Base-by-base conservation (phyloP, 2,888 invertebrate genomes). In the Lasioglossum calceatum region DNA sequence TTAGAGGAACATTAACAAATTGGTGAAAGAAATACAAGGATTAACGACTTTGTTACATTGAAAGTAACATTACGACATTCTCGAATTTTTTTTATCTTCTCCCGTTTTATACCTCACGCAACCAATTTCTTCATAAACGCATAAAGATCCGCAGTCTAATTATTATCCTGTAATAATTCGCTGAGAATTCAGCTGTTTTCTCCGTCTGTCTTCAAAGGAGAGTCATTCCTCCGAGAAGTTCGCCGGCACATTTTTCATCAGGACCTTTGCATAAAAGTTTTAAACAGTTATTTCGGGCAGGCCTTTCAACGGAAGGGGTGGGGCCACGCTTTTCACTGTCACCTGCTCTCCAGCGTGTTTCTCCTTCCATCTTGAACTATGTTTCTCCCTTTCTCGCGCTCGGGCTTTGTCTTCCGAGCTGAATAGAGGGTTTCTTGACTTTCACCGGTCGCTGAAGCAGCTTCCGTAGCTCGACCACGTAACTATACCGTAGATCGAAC, bases 351-450 rank as follows among this genome's bases (percentile, higher is more conserved):
- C 2, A n/a, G 36, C 7, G 19, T 67, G 36, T 19, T 23, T 67
- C 67, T 67, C 67, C 8, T 32, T 16, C 16, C 32, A 14, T 36
- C 16, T 36, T 8, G 7, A 7, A 14, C 61, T 4, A 2, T 14
- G 27, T 64, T 27, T 32, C 27, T 14, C 61, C 27, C 27, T 14
- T 27, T 16, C 61, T 64, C 61, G 67, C 36, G 2, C 67, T 36
- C 67, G 32, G 36, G 32, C 67, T 67, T 67, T 36, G 67, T 67
- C 67, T 67, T 36, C 19, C 32, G 61, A 36, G 67, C 19, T 67
- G 67, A 67, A 67, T 67, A 36, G 67, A 67, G 70, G 70, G 36
- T 70, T 70, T 39, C 36, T 72, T n/a, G 44, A 72, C 44, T 72
- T 72, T 72, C 71, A 44, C 42, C 44, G 39, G 36, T 27, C 42